Percentiles rank a stretch among this genome's conserved stretches.
Evolutionary conservation across 1,140 invertebrate genomes (phyloP).

Genomic region (Orussus abietinus): DNA sequence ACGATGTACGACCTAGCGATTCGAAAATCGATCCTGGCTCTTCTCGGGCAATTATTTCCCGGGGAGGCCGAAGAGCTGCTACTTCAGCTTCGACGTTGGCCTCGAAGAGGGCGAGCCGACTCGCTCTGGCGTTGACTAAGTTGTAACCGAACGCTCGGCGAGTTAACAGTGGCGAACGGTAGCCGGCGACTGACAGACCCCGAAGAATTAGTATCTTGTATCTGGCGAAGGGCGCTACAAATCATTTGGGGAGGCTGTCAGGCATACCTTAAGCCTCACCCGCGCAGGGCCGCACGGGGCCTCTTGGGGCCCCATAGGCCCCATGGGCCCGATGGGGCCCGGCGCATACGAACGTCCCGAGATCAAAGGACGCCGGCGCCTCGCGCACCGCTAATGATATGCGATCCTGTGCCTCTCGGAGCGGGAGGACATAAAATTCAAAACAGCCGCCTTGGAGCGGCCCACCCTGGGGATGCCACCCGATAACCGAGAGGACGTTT

Average conservation of each 20-base stretch:
- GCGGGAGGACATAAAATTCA: slow-evolving; percentile 12
- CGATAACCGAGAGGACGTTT: background rate
- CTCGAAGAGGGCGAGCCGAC: too few species aligned
- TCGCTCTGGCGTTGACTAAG: too few species aligned
- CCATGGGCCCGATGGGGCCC: too few species aligned
- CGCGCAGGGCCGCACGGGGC: too few species aligned
- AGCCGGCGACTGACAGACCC: slow-evolving; percentile 26
- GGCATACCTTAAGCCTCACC: slow-evolving; percentile 18
- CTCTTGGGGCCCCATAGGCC: too few species aligned
- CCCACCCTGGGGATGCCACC: background rate
- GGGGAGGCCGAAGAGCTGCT: too few species aligned
- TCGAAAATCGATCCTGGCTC: too few species aligned
- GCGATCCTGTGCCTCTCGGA: slow-evolving; percentile 17
- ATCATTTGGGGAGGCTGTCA: slow-evolving; percentile 30
- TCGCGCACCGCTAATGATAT: slow-evolving; percentile 24
- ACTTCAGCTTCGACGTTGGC: too few species aligned
- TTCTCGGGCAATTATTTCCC: too few species aligned
- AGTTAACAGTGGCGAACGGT: slow-evolving; percentile 24
- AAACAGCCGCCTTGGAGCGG: slow-evolving; percentile 9
- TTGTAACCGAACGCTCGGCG: too few species aligned
- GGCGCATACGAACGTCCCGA: too few species aligned
- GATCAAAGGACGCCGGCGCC: slow-evolving; percentile 24
- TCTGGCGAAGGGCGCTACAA: slow-evolving; percentile 29
- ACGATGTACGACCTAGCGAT: too few species aligned
- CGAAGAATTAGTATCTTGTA: slow-evolving; percentile 31